Evolutionary conservation across 1,140 invertebrate species (phyloP).

Genomic region (Drosophila leontia): DNA sequence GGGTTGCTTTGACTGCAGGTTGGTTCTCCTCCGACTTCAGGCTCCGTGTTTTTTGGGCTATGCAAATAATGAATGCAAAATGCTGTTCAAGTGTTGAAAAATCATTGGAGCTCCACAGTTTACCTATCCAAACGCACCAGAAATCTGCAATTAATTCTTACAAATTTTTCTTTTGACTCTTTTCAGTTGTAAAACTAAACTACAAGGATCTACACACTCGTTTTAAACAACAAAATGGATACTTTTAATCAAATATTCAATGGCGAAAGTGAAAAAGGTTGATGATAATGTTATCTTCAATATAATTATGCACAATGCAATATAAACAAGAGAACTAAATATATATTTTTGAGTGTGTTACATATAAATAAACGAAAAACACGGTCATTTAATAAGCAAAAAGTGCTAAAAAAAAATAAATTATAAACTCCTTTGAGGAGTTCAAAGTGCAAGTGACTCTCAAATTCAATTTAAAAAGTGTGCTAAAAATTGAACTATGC

Average conservation of each 20-base stretch:
- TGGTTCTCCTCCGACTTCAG: neutral
- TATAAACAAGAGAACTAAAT: neutral
- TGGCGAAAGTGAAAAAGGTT: conserved; percentile 44
- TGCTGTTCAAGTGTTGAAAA: conserved; percentile 66
- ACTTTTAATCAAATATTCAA: conserved; percentile 26
- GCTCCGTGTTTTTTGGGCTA: conserved; percentile 45
- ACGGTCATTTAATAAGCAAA: neutral
- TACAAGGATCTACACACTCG: neutral
- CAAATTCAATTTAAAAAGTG: neutral
- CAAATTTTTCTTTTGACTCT: conserved; percentile 19
- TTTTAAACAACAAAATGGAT: conserved; percentile 22
- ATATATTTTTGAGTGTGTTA: neutral
- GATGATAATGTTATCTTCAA: conserved; percentile 12
- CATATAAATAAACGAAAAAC: neutral
- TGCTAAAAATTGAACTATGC: conserved; percentile 11
- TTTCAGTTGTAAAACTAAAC: conserved; percentile 38
- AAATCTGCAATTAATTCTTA: conserved; percentile 64
- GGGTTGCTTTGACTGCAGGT: conserved; percentile 21
- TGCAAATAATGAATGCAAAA: conserved; percentile 82
- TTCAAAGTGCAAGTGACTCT: neutral
- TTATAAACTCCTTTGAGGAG: conserved; percentile 1
- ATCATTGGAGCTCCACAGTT: conserved; percentile 17
- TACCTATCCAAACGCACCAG: conserved; percentile 35
- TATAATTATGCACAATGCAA: neutral
- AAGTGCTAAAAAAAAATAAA: neutral